A percentile compares a stretch with the other conserved stretches of the same genome.
Conservation (phyloP, 2,113 vertebrate genomes). For the Thunnus thynnus region DNA sequence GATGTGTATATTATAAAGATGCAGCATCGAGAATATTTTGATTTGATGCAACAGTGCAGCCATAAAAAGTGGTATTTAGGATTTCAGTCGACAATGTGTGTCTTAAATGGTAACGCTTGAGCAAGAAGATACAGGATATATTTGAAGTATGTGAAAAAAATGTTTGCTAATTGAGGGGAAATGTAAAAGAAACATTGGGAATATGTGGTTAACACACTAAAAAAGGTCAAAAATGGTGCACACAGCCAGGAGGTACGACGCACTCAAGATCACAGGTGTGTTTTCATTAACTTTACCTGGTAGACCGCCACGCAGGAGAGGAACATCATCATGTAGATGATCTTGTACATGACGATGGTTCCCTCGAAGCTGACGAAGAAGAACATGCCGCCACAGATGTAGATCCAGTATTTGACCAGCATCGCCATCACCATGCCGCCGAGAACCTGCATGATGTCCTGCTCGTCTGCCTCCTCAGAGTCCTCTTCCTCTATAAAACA, state of each 20-base stretch:
- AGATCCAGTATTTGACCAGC: slow-evolving; percentile 99
- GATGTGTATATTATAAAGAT: too few relatives aligned
- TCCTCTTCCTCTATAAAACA: slow-evolving; percentile 81
- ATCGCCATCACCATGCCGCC: slow-evolving; percentile 94
- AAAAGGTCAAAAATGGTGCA: too few relatives aligned
- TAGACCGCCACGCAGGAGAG: slow-evolving; percentile 97
- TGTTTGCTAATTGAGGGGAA: too few relatives aligned
- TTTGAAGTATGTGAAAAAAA: too few relatives aligned
- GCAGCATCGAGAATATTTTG: too few relatives aligned
- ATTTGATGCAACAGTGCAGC: not conserved
- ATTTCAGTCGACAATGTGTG: too few relatives aligned
- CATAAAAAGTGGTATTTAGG: not conserved
- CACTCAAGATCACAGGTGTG: too few relatives aligned
- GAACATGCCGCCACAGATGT: slow-evolving; percentile 98
- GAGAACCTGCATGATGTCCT: slow-evolving; percentile 94
- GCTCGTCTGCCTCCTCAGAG: slow-evolving; percentile 80
- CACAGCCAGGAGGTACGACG: too few relatives aligned
- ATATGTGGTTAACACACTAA: too few relatives aligned
- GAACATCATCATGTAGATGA: slow-evolving; percentile 99
- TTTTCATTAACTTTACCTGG: slow-evolving; percentile 85
- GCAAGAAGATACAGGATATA: too few relatives aligned
- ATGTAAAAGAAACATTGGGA: too few relatives aligned
- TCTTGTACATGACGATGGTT: slow-evolving; percentile 97
- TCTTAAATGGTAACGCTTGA: too few relatives aligned
- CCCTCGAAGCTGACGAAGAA: slow-evolving; percentile 99